Evolutionary conservation across 2,113 vertebrate species (phyloP).

Genomic region (Forbesichthys papilliferus): DNA sequence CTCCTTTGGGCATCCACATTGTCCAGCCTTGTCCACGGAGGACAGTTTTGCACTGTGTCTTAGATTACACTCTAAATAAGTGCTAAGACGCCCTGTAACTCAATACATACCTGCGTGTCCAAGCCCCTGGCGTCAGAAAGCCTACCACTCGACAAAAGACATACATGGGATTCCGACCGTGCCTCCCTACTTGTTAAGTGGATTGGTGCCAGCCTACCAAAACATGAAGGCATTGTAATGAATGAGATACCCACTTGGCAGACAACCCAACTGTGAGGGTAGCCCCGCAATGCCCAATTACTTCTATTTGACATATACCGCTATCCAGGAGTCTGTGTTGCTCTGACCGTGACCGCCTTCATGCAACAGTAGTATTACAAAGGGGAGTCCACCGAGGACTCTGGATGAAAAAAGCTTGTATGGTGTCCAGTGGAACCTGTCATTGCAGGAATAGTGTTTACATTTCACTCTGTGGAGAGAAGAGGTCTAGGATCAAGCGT

Average conservation of each 20-base stretch:
- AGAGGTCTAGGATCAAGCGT: conserved; percentile 48
- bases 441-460: not conserved
- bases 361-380: conserved; percentile 55
- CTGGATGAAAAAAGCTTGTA: not conserved
- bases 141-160: conserved; percentile 80
- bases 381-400: conserved; percentile 32
- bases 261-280: conserved; percentile 82
- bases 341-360: conserved; percentile 61
- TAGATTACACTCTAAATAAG: conserved; percentile 87
- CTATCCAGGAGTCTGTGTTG: conserved; percentile 11
- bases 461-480: conserved; percentile 20
- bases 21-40: conserved; percentile 75
- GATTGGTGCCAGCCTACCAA: conserved; percentile 81
- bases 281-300: conserved; percentile 77
- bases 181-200: conserved; percentile 82
- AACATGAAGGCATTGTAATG: conserved; percentile 82
- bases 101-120: conserved; percentile 88
- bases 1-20: conserved; percentile 40
- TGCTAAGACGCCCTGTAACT: conserved; percentile 89
- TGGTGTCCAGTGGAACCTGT: not conserved
- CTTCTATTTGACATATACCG: conserved; percentile 65
- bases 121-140: conserved; percentile 86
- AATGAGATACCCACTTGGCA: conserved; percentile 78
- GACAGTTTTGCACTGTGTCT: conserved; percentile 83
- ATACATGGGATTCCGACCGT: conserved; percentile 89